Base-by-base conservation (phyloP, 1,140 invertebrate species). In the Sarcophaga bullata region DNA sequence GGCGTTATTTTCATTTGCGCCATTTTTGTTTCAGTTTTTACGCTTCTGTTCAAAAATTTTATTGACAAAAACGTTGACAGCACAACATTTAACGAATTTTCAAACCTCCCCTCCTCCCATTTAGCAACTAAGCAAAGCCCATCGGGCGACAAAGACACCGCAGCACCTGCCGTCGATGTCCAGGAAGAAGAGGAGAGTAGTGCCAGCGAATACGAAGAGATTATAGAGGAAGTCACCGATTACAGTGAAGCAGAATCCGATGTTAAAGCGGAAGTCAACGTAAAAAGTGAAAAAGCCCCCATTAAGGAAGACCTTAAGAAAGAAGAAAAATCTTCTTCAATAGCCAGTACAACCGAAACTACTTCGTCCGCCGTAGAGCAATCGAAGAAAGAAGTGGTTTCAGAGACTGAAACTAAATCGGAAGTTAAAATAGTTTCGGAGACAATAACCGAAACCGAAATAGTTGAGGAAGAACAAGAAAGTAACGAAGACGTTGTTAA, bases 151-250 rank as follows among this genome's bases (percentile, higher is more conserved):
- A 19, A 78, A 78, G 48, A 52, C 50, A 73, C 84, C 80, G 82
- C 84, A 49, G 80, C 80, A 82, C 82, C 81, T 47, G 81, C 82
- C 80, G 13, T 49, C 4, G 86, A 85, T 85, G 25, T 2, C 25
- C 25, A 37, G 4, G 4, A 37, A 37, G 80, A 81, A 73, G 88
- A 90, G 52, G 86, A 87, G 50, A 89, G 87, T 86, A 90, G 87
- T 82, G 86, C 85, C 85, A 90, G 88, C 84, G 88, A 90, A 84
- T 88, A 90, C 87, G 88, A 90, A 84, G 88, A 90, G 78, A 88
- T 90, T 83, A 87, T 88, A 62, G 88, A 90, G 82, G 88, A 90
- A 84, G 86, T 90, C 8, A 90, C 86, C 84, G 87, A 87, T 75
- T 85, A 89, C 82, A 87, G 86, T 84, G 86, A 85, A 82, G 85